These are phyloP conservation scores for Nettapus auritus DNA, from an alignment of 2,113 vertebrate species.

Conservation along the genomic window DNA sequence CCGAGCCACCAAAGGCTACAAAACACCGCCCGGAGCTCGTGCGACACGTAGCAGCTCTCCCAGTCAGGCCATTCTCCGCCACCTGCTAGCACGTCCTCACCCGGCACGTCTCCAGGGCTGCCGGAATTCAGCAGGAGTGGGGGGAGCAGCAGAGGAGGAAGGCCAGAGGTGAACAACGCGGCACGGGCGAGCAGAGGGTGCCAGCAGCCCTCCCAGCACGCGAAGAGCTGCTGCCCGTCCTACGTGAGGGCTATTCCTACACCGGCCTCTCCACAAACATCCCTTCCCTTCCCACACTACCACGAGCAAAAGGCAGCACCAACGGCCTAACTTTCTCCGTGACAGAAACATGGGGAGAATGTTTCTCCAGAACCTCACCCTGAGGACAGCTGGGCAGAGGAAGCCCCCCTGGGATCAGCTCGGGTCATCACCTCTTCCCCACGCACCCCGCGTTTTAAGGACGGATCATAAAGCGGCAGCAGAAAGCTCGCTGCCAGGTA, in stretches of 20 bases:
- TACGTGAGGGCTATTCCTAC: not conserved
- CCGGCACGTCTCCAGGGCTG: not conserved
- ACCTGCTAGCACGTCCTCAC: not conserved
- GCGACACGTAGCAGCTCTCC: not conserved
- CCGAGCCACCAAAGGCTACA: not conserved
- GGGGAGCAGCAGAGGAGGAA: slow-evolving; percentile 15
- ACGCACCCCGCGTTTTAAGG: not conserved
- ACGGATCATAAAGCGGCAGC: not conserved
- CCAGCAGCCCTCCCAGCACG: not conserved
- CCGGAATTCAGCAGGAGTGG: not conserved
- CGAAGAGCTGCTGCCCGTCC: not conserved
- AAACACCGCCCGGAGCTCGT: not conserved
- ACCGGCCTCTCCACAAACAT: not conserved
- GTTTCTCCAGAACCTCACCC: not conserved
- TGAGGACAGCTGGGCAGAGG: not conserved
- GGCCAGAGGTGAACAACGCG: not conserved
- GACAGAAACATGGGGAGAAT: not conserved
- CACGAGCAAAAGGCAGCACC: not conserved
- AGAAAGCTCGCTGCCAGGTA: not conserved
- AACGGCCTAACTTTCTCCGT: not conserved
- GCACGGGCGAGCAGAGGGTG: not conserved
- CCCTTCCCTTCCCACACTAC: not conserved
- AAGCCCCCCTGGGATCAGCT: not conserved
- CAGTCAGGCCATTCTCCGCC: not conserved
- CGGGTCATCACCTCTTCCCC: not conserved